phyloP scores from a whole-genome alignment of 2,797 vertebrate species.

The Ptychadena robeensis region DNA sequence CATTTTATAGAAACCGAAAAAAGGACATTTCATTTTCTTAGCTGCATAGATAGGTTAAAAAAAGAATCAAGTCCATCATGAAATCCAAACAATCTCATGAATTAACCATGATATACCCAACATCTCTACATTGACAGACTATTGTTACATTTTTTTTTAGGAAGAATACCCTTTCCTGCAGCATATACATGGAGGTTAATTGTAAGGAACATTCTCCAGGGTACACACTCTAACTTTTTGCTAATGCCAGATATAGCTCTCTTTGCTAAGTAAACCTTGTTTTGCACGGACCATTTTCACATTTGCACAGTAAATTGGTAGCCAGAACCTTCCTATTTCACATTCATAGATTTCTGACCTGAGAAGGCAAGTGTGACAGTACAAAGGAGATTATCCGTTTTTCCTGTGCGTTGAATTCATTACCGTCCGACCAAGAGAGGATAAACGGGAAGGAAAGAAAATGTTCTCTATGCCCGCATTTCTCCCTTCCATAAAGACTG shows the following conservation, averaged over 20 bases:
- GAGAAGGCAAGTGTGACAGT: constrained; percentile 38
- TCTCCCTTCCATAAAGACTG: constrained; percentile 34
- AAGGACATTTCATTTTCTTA: no score
- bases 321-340: constrained; percentile 43
- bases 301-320: constrained; percentile 53
- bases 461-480: constrained; percentile 33
- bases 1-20: no score
- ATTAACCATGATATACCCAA: constrained; percentile 17
- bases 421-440: constrained; percentile 14
- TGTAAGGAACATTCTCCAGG: background rate
- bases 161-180: background rate
- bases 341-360: constrained; percentile 50
- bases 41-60: no score
- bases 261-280: constrained; percentile 47
- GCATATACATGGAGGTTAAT: constrained; percentile 4
- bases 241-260: background rate
- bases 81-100: background rate
- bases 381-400: constrained; percentile 39
- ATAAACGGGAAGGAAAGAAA: constrained; percentile 13
- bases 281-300: constrained; percentile 48
- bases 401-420: constrained; percentile 41
- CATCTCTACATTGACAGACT: background rate
- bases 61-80: background rate
- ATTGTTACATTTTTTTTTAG: background rate
- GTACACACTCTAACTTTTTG: background rate